phyloP scores from a whole-genome alignment of 2,797 vertebrate genomes.

The Sebastes vulpes region DNA sequence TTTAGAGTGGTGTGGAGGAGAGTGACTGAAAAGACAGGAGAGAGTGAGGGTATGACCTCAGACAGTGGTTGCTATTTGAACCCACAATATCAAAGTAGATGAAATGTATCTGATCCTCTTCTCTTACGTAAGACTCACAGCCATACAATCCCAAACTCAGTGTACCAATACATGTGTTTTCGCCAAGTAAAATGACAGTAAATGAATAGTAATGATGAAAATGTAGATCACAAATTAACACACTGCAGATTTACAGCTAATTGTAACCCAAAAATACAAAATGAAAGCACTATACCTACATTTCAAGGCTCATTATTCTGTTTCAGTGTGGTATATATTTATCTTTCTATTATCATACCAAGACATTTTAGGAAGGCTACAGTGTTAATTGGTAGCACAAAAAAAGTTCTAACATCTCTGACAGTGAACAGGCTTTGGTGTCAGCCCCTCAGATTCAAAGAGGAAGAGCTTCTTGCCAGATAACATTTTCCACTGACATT shows the following conservation, averaged over 20 bases:
- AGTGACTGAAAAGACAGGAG: slow-evolving; percentile 6
- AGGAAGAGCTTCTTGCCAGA: slow-evolving; percentile 21
- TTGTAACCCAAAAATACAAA: not conserved
- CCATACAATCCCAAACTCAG: not conserved
- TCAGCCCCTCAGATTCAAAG: slow-evolving; percentile 22
- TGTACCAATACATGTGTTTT: not conserved
- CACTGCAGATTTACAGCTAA: not conserved
- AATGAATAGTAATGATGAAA: not conserved
- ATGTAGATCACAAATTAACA: not conserved
- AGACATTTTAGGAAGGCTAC: not conserved
- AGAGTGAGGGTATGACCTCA: slow-evolving; percentile 19
- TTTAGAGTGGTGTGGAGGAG: not conserved
- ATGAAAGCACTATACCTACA: not conserved
- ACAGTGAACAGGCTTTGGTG: slow-evolving; percentile 19
- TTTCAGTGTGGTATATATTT: not conserved
- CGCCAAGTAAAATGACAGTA: not conserved
- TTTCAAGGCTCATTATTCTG: not conserved
- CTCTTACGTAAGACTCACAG: not conserved
- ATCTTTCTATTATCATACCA: not conserved
- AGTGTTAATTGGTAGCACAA: not conserved
- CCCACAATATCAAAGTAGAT: slow-evolving; percentile 40
- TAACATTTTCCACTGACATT: slow-evolving; percentile 55
- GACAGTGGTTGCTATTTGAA: slow-evolving; percentile 19
- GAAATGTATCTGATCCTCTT: slow-evolving; percentile 22
- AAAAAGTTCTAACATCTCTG: slow-evolving; percentile 13